Base-by-base conservation (phyloP, 2,113 vertebrate species). In the Silurus meridionalis region DNA sequence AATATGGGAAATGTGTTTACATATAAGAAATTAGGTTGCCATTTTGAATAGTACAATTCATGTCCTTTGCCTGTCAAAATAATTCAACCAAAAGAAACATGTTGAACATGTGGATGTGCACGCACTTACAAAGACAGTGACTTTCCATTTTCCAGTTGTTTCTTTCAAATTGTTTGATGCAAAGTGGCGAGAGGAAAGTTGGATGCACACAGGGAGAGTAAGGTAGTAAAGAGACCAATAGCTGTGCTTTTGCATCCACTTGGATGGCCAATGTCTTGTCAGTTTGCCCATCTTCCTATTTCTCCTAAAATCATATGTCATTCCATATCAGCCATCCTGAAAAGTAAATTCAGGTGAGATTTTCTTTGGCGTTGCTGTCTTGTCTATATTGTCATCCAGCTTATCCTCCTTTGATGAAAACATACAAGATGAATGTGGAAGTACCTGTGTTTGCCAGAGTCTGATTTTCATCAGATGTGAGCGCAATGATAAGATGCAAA, bases 321-420 rank as follows among this genome's bases (percentile, higher is more conserved):
- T 74, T 78, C 80, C 55, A 83, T 92, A 92, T 93, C 92, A 88
- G 93, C 90, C 91, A 91, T 92, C 91, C 90, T 63, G 89, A 88
- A 84, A 89, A 88, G 89, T 89, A 92, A 92, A 93, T 92, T 90
- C 90, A 89, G 91, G 85, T 80, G 89, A 92, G 92, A 94, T 93
- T 93, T 90, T 79, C 92, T 90, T 84, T 92, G 89, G 91, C 90
- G 86, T 92, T 93, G 91, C 89, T 88, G 90, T 91, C 92, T 90
- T 88, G 80, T 91, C 91, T 91, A 91, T 92, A 93, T 91, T 92
- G 91, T 91, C 90, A 91, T 90, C 88, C 83, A 57, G 90, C 92
- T 94, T 94, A 94, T 93, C 92, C 88, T 6, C 84, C 92, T 83
- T 91, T 93, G 94, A 94, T 92, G 93, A 92, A 94, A 93, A 93